Conservation (phyloP, 2,797 vertebrate genomes). For the Neomorphus geoffroyi region DNA sequence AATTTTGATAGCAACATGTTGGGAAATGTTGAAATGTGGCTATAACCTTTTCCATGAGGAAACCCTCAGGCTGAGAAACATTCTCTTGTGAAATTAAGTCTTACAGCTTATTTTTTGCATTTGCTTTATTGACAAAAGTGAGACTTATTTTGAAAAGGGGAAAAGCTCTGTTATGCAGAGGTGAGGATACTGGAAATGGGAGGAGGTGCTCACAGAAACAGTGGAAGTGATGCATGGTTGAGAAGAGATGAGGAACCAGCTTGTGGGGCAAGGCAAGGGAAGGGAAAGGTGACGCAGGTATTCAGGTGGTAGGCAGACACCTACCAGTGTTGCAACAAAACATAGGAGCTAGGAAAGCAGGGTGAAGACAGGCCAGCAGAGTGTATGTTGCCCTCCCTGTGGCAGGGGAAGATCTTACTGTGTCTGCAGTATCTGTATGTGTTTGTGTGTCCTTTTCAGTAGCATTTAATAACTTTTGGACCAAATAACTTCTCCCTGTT, state of each 20-base stretch:
- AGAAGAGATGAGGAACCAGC: neutral
- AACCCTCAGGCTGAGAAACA: neutral
- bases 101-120: neutral
- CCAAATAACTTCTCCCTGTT: neutral
- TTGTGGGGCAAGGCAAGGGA: too few relatives aligned
- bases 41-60: neutral
- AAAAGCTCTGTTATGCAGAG: neutral
- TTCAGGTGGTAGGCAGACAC: neutral
- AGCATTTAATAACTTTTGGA: neutral
- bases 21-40: neutral
- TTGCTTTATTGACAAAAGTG: neutral
- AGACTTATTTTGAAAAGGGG: neutral
- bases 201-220: neutral
- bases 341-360: neutral
- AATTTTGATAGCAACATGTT: neutral
- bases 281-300: rapidly evolving
- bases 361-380: neutral
- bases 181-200: neutral
- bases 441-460: neutral
- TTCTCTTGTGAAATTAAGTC: neutral
- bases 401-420: neutral
- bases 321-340: neutral
- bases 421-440: neutral
- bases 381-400: neutral
- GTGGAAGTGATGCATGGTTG: neutral